phyloP scores from a whole-genome alignment of 1,140 invertebrate species.

The Riptortus pedestris region DNA sequence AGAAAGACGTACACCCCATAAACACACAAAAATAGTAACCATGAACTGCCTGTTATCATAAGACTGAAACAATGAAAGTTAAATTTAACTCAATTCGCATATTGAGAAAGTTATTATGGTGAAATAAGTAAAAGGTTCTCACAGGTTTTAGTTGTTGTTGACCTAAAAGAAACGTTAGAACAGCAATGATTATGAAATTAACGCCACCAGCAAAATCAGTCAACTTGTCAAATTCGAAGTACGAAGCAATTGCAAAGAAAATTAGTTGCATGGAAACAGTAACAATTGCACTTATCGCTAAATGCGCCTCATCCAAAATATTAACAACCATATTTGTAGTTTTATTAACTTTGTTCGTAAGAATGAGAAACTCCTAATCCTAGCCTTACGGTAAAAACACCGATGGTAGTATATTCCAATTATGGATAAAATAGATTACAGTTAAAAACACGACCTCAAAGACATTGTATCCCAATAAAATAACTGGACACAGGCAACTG shows the following conservation, averaged over 20 bases:
- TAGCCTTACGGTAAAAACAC: no score
- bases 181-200: slow-evolving; percentile 79
- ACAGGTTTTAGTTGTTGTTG: slow-evolving; percentile 44
- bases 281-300: slow-evolving; percentile 78
- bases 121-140: slow-evolving; percentile 26
- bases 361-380: no score
- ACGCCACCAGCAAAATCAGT: slow-evolving; percentile 85
- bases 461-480: no score
- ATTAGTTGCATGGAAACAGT: slow-evolving; percentile 76
- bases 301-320: slow-evolving; percentile 73
- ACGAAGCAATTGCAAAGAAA: slow-evolving; percentile 75
- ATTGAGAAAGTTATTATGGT: background rate
- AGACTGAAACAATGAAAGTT: slow-evolving; percentile 43
- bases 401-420: no score
- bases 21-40: slow-evolving; percentile 72
- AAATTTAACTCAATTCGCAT: background rate
- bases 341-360: no score
- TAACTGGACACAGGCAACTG: no score
- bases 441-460: no score
- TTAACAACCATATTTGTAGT: slow-evolving; percentile 49
- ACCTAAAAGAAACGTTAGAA: slow-evolving; percentile 75
- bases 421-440: no score
- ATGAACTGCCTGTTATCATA: slow-evolving; percentile 77
- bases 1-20: slow-evolving; percentile 76
- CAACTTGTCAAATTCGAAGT: slow-evolving; percentile 78